A percentile compares a stretch with the other conserved stretches of the same genome.
Evolutionary conservation across 2,797 vertebrate genomes (phyloP).

Genomic region (Sebastes hubbsi): DNA sequence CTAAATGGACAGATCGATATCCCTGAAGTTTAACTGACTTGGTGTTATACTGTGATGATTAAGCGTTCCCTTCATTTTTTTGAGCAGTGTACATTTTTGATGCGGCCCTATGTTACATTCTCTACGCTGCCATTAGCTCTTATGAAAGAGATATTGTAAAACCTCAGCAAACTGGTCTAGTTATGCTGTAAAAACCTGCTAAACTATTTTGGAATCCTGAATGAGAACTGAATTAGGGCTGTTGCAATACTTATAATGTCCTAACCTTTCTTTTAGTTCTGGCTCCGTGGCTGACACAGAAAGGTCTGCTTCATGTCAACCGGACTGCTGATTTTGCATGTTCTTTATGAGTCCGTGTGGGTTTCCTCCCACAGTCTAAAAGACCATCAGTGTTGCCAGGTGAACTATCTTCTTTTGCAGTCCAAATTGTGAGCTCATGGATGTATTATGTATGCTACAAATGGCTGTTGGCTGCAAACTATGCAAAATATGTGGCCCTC

Average conservation of each 20-base stretch:
- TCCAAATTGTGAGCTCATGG: background rate
- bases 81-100: background rate
- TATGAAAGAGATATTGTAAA: background rate
- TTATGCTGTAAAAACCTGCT: background rate
- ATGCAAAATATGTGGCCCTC: background rate
- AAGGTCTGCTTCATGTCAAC: background rate
- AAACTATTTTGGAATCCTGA: background rate
- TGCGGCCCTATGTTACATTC: background rate
- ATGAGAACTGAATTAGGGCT: background rate
- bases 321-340: background rate
- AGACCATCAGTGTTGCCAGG: background rate
- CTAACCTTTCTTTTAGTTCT: background rate
- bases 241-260: background rate
- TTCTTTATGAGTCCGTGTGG: background rate
- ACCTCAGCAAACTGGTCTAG: background rate
- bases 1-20: too few relatives aligned
- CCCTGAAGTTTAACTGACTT: too few relatives aligned
- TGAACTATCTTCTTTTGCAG: background rate
- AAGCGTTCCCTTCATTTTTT: too few relatives aligned
- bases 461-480: background rate
- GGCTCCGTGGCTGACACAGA: background rate
- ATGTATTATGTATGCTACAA: background rate
- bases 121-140: background rate
- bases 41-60: too few relatives aligned
- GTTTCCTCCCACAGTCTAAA: background rate